These are phyloP conservation scores for Zosterops japonicus DNA, from an alignment of 2,113 vertebrate species.

Conservation along the genomic window DNA sequence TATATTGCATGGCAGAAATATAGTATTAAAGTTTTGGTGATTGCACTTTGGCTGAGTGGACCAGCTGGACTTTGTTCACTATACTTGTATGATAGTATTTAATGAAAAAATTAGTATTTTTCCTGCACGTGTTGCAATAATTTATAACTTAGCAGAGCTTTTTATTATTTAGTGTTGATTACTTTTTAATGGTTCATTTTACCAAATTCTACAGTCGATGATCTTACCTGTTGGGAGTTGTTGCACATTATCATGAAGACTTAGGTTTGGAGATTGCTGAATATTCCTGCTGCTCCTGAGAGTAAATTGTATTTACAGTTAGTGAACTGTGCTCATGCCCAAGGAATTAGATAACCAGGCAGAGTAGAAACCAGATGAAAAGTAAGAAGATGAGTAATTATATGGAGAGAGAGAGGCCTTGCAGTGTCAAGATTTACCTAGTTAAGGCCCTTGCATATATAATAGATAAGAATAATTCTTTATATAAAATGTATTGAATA, in stretches of 20 bases:
- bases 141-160: neutral
- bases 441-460: neutral
- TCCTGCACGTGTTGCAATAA: neutral
- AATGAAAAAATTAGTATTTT: neutral
- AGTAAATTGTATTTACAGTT: neutral
- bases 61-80: neutral
- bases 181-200: neutral
- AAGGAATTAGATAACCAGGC: neutral
- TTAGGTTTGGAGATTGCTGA: neutral
- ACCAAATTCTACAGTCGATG: neutral
- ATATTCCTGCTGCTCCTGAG: neutral
- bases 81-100: neutral
- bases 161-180: neutral
- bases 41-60: neutral
- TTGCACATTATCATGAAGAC: neutral
- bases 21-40: slow-evolving; percentile 90
- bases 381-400: neutral
- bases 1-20: slow-evolving; percentile 79
- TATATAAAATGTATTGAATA: neutral
- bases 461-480: slow-evolving; percentile 2
- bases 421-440: neutral
- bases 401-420: neutral
- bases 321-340: neutral
- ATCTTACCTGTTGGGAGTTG: neutral
- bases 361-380: neutral